phyloP scores from a whole-genome alignment of 2,113 vertebrate species.

The Neotragus moschatus region DNA sequence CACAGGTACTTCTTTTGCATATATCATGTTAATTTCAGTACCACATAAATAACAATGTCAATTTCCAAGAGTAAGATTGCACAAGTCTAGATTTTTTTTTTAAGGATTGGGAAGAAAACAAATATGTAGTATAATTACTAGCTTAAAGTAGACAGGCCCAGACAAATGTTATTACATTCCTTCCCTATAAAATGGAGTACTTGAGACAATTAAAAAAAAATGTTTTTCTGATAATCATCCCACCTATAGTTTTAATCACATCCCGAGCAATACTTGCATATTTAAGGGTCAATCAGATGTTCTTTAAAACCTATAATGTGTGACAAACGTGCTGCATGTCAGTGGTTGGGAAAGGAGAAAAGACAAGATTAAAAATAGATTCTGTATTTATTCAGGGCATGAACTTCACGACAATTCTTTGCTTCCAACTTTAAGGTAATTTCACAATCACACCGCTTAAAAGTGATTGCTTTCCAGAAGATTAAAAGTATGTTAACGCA shows the following conservation, averaged over 20 bases:
- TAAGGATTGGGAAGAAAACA: conserved; percentile 1
- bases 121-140: conserved; percentile 7
- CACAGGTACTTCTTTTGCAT: background rate
- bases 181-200: conserved; percentile 23
- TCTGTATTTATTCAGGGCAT: background rate
- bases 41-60: background rate
- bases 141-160: background rate
- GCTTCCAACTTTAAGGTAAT: background rate
- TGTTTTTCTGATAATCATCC: conserved; percentile 8
- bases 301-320: background rate
- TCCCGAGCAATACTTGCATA: background rate
- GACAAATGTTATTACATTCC: background rate
- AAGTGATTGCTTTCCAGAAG: background rate
- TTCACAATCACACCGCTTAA: background rate
- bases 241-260: background rate
- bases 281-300: background rate
- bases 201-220: background rate
- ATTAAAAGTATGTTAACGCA: background rate
- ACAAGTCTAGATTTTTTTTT: background rate
- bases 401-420: background rate
- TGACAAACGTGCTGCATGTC: background rate
- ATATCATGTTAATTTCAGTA: background rate
- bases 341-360: background rate
- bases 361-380: background rate
- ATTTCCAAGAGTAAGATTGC: conserved; percentile 2